Conservation (phyloP, 2,797 vertebrate species). For the Tadarida brasiliensis region DNA sequence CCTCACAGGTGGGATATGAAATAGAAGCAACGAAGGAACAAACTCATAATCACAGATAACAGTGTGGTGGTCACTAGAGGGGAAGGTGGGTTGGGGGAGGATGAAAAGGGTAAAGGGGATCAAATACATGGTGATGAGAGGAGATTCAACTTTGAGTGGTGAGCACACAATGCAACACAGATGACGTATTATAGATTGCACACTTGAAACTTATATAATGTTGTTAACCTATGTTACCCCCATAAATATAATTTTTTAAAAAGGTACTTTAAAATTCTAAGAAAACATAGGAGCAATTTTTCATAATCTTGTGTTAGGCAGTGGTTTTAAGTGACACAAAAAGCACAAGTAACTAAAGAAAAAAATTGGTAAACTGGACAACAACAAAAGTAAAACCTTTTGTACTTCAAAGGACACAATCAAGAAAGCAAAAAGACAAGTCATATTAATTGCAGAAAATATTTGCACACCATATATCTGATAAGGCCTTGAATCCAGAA, state of each 20-base stretch:
- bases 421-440: neutral
- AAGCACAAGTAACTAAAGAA: neutral
- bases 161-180: neutral
- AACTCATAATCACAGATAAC: neutral
- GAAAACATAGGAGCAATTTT: neutral
- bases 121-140: neutral
- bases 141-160: too few species aligned
- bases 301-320: neutral
- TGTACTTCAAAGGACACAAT: neutral
- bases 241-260: neutral
- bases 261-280: neutral
- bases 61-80: neutral
- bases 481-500: neutral
- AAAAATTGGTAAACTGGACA: neutral
- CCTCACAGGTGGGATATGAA: neutral
- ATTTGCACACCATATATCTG: neutral
- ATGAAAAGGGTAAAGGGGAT: neutral
- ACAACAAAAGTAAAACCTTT: neutral
- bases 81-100: neutral
- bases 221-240: neutral
- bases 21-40: neutral
- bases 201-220: neutral
- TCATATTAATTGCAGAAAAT: neutral
- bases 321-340: neutral
- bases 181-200: neutral